A percentile compares a stretch with the other conserved stretches of the same genome.
These are phyloP conservation scores for Vidua macroura DNA, from an alignment of 2,113 vertebrate species.

Conservation along the genomic window DNA sequence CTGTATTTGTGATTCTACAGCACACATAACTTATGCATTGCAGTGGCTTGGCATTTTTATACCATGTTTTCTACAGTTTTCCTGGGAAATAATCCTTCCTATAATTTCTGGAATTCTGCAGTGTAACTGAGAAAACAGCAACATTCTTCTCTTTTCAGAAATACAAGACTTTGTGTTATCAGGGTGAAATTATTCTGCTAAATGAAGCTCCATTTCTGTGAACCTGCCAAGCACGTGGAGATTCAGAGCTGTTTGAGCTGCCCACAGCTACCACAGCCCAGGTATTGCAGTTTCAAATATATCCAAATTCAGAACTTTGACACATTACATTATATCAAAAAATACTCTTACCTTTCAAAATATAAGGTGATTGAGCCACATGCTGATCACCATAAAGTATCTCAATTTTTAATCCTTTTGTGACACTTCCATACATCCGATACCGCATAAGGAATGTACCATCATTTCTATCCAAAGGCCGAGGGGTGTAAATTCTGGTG, in stretches of 20 bases:
- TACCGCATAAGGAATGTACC: conserved; percentile 89
- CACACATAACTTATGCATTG: neutral
- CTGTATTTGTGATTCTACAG: neutral
- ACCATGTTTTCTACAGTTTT: neutral
- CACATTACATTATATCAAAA: neutral
- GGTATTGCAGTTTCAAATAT: neutral
- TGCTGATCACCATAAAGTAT: conserved; percentile 77
- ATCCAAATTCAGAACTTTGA: neutral
- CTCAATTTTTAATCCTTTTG: conserved; percentile 80
- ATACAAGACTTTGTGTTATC: neutral
- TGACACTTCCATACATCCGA: conserved; percentile 82
- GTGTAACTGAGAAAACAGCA: neutral
- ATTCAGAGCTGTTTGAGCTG: neutral
- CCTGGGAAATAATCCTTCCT: neutral
- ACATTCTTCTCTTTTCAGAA: neutral
- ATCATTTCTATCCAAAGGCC: conserved; percentile 86
- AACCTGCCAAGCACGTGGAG: neutral
- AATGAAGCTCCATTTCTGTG: neutral
- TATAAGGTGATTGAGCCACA: conserved; percentile 86
- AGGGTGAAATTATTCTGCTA: neutral
- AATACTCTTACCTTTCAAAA: conserved; percentile 77
- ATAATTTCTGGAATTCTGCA: neutral
- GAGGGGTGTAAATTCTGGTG: conserved; percentile 81
- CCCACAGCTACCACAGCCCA: neutral
- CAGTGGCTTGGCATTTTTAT: neutral